phyloP scores from a whole-genome alignment of 2,797 vertebrate genomes.

The Margarornis squamiger region DNA sequence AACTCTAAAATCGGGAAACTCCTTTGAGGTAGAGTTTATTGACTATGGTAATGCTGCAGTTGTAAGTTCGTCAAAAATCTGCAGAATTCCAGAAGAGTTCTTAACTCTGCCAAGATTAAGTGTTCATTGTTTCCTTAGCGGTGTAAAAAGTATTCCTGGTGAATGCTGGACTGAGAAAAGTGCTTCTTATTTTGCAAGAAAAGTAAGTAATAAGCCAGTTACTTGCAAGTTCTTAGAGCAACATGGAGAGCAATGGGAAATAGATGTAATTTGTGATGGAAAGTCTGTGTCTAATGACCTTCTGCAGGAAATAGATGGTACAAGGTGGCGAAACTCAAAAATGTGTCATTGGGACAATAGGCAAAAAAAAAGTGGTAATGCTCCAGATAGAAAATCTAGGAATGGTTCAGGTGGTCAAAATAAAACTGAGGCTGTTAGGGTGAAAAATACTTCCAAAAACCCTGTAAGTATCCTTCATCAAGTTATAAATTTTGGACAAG shows the following conservation, averaged over 20 bases:
- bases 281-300: slow-evolving; percentile 52
- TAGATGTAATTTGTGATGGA: slow-evolving; percentile 73
- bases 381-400: background rate
- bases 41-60: slow-evolving; percentile 86
- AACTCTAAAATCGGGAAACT: slow-evolving; percentile 24
- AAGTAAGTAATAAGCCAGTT: slow-evolving; percentile 73
- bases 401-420: background rate
- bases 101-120: slow-evolving; percentile 79
- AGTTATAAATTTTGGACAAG: slow-evolving; percentile 64
- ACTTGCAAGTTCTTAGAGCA: slow-evolving; percentile 80
- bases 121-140: slow-evolving; percentile 78
- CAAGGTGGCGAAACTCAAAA: background rate
- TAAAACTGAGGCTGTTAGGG: background rate
- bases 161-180: slow-evolving; percentile 40
- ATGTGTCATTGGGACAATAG: background rate
- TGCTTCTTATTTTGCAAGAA: slow-evolving; percentile 68
- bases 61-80: slow-evolving; percentile 75
- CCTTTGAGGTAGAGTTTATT: slow-evolving; percentile 83
- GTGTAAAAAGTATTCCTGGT: slow-evolving; percentile 41
- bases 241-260: slow-evolving; percentile 76
- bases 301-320: background rate
- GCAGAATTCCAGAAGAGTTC: slow-evolving; percentile 71
- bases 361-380: background rate
- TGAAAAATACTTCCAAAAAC: background rate
- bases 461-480: background rate